Evolutionary conservation across 2,113 vertebrate genomes (phyloP).

Genomic region (Dasyurus viverrinus): DNA sequence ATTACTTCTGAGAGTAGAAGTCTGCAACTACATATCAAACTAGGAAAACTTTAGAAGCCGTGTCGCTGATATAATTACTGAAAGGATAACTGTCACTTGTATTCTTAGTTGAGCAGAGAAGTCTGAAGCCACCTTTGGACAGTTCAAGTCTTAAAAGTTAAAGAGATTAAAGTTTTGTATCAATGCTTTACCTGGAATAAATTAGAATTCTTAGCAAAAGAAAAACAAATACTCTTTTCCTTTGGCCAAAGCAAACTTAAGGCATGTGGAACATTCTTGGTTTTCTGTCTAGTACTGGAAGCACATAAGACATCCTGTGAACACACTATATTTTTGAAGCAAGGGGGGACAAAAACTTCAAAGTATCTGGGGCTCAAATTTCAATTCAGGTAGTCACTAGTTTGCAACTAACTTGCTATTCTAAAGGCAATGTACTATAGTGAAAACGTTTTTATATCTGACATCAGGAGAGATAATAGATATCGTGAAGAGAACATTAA

Average conservation of each 20-base stretch:
- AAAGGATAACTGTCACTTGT: not conserved
- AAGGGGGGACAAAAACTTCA: not conserved
- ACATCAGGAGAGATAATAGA: too few relatives aligned
- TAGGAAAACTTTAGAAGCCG: not conserved
- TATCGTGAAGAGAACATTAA: not conserved
- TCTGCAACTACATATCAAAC: not conserved
- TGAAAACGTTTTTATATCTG: too few relatives aligned
- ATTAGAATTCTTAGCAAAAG: not conserved
- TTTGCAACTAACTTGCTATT: too few relatives aligned
- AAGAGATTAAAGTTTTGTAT: not conserved
- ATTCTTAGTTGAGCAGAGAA: not conserved
- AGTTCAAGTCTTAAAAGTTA: not conserved
- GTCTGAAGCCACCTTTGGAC: not conserved
- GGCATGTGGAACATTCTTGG: not conserved
- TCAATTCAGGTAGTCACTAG: too few relatives aligned
- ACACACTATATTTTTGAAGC: not conserved
- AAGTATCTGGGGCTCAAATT: not conserved
- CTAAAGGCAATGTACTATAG: too few relatives aligned
- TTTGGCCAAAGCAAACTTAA: not conserved
- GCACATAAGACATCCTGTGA: not conserved
- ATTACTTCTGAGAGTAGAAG: not conserved
- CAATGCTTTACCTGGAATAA: too few relatives aligned
- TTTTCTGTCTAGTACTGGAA: not conserved
- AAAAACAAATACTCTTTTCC: not conserved
- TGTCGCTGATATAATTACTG: not conserved